phyloP scores from a whole-genome alignment of 1,140 invertebrate genomes.

The Ips nitidus region DNA sequence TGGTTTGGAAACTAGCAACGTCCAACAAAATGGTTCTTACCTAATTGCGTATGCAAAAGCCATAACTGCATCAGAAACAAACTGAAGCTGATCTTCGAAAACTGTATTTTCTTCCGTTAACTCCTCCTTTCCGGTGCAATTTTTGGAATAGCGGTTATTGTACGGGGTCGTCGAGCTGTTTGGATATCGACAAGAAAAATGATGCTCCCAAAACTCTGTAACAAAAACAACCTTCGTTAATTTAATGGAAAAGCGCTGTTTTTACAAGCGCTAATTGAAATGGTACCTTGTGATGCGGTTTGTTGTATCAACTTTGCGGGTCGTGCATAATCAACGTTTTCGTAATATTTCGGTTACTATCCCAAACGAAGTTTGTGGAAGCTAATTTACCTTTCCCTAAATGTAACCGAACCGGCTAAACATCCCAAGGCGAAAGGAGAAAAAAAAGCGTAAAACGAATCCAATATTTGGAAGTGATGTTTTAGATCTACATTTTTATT shows the following conservation, averaged over 20 bases:
- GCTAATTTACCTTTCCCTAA: slow-evolving; percentile 5
- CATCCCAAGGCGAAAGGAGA: neutral
- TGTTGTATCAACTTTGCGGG: neutral
- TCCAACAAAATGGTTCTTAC: slow-evolving; percentile 52
- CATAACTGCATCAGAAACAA: slow-evolving; percentile 90
- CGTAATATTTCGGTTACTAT: neutral
- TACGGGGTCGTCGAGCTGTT: slow-evolving; percentile 78
- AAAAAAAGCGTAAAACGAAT: neutral
- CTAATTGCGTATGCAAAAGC: slow-evolving; percentile 86
- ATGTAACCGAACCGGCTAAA: neutral
- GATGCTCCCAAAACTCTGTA: slow-evolving; percentile 92
- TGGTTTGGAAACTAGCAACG: no score
- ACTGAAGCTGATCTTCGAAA: slow-evolving; percentile 88
- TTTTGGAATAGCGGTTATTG: slow-evolving; percentile 69
- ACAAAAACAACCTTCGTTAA: slow-evolving; percentile 34
- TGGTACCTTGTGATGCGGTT: neutral
- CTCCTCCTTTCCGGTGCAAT: slow-evolving; percentile 71
- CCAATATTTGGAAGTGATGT: neutral
- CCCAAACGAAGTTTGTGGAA: neutral
- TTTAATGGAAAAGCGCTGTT: neutral
- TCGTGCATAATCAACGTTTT: neutral
- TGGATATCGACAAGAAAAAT: slow-evolving; percentile 82
- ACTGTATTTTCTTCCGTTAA: slow-evolving; percentile 74
- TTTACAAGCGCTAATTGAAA: neutral
- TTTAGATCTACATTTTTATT: no score